These are phyloP conservation scores for Stegostoma tigrinum DNA, from an alignment of 2,113 vertebrate genomes.

Conservation along the genomic window DNA sequence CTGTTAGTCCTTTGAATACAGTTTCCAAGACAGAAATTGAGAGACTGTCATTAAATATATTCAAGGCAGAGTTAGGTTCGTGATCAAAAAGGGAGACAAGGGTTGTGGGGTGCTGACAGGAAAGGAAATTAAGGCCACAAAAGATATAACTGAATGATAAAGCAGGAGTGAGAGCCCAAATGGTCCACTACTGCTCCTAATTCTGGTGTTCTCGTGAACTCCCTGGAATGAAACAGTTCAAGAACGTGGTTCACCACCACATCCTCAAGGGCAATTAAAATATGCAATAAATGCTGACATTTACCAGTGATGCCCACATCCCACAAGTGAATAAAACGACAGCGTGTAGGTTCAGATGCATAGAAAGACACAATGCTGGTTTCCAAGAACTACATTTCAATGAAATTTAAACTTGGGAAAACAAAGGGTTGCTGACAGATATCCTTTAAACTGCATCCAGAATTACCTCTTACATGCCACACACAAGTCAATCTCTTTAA, in stretches of 20 bases:
- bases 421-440: not conserved
- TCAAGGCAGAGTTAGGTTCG: too few species aligned
- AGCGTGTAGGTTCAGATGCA: not conserved
- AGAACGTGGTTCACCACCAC: not conserved
- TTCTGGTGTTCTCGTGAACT: too few species aligned
- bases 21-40: too few species aligned
- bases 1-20: too few species aligned
- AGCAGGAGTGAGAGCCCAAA: too few species aligned
- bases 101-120: too few species aligned
- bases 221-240: not conserved
- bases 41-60: too few species aligned
- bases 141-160: too few species aligned
- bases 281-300: not conserved
- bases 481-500: not conserved
- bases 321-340: not conserved
- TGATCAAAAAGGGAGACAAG: too few species aligned
- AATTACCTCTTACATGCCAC: not conserved
- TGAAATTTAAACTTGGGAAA: not conserved
- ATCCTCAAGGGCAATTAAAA: not conserved
- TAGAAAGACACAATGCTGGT: not conserved
- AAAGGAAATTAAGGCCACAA: too few species aligned
- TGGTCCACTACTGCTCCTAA: too few species aligned
- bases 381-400: not conserved
- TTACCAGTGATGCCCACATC: not conserved
- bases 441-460: not conserved